Evolutionary conservation across 2,888 invertebrate genomes (phyloP).

Genomic region (Mythimna pallens): DNA sequence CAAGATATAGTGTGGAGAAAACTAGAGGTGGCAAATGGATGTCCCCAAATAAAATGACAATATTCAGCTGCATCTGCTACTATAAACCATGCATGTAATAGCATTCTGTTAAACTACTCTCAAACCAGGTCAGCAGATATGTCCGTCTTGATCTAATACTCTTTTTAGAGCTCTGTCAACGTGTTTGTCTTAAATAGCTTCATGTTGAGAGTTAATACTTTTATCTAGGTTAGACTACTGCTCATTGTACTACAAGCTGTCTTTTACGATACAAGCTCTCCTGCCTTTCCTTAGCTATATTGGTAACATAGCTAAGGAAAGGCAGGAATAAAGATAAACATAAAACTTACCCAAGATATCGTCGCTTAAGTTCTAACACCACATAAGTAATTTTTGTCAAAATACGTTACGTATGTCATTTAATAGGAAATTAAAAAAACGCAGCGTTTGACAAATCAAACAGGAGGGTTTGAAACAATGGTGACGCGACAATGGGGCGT

Average conservation of each 20-base stretch:
- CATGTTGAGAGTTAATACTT: background rate
- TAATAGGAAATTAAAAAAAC: too few relatives aligned
- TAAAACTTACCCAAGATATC: too few relatives aligned
- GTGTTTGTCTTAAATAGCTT: slow-evolving; percentile 3
- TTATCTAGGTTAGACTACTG: background rate
- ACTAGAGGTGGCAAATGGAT: background rate
- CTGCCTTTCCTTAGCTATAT: too few relatives aligned
- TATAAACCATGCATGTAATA: background rate
- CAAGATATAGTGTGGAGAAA: too few relatives aligned
- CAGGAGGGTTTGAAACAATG: too few relatives aligned
- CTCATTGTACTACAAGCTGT: background rate
- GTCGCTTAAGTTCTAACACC: too few relatives aligned
- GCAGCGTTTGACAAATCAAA: too few relatives aligned
- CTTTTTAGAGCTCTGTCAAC: background rate
- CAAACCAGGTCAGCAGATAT: background rate
- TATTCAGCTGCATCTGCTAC: background rate
- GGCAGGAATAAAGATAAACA: background rate
- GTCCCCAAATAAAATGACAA: background rate
- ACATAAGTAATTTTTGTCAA: too few relatives aligned
- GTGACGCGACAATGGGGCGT: too few relatives aligned
- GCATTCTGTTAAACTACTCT: background rate
- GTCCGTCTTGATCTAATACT: background rate
- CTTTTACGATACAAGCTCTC: background rate
- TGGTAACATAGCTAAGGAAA: background rate
- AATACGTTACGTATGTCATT: too few relatives aligned